Base-by-base conservation (phyloP, 2,797 vertebrate species). In the Hozukius guyotensis region DNA sequence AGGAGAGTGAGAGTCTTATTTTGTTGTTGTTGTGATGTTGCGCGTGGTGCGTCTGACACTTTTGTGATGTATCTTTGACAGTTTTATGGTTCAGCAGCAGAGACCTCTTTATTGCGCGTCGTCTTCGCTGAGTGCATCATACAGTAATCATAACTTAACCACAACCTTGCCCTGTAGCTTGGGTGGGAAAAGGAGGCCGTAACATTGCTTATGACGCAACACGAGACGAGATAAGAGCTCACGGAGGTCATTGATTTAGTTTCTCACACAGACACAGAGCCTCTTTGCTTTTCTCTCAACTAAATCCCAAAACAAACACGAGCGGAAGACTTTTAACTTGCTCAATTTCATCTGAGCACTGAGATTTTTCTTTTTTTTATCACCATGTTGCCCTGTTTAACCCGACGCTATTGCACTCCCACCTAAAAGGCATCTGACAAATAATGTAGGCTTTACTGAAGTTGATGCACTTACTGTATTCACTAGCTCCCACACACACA, bases 31-130 rank as follows among this genome's bases (percentile, higher is more conserved):
- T 82, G 80, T 16, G 42, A 77, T 81, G 81, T 71, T 80, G 67
- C 52, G 63, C n/a, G 38, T 20, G 61, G 83, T 38, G 79, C 80
- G n/a, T 79, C 84, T 89, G 90, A 91, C 87, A 87, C 86, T 87
- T 89, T 90, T 82, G 85, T 88, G 92, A 93, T 80, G 88, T 78
- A 86, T 90, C 91, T 79, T 53, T 91, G 92, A 94, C 92, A 94
- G 87, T 84, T 94, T 94, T 91, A 94, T 88, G 84, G 88, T 90
- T 90, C 80, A 83, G 83, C 79, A 83, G 83, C 78, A 67, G 85
- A 89, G 87, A 84, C 83, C 83, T 90, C 82, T 93, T 90, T 89
- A 92, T 90, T 89, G 87, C 76, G 10, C 49, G 77, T 86, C 49
- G 78, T 87, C 87, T 93, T 86, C 64, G 18, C 84, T 81, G 90